phyloP scores from a whole-genome alignment of 2,797 vertebrate species.

The Distichodus sexfasciatus region DNA sequence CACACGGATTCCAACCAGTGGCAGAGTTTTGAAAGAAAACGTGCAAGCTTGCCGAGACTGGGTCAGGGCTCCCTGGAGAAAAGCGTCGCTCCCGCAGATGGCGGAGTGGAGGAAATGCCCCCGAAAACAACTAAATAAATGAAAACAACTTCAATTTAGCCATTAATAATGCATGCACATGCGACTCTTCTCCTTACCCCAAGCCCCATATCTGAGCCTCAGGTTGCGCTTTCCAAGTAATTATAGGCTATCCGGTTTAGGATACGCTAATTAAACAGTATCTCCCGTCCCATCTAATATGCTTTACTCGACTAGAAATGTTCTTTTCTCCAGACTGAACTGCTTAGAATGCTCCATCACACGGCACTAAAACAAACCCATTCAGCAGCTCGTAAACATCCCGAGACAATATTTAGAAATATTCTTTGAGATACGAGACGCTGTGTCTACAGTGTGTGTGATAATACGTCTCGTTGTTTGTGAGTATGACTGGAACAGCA shows the following conservation, averaged over 20 bases:
- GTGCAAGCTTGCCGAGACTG: conserved; percentile 9
- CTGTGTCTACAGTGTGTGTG: conserved; percentile 9
- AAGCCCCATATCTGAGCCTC: conserved; percentile 5
- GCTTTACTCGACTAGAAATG: not conserved
- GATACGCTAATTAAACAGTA: conserved; percentile 12
- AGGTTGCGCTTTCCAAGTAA: not conserved
- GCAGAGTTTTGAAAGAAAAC: not conserved
- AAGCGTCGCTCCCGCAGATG: conserved; percentile 16
- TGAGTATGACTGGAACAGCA: not conserved
- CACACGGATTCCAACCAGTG: not conserved
- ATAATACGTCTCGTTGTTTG: not conserved
- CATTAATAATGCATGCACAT: conserved; percentile 49
- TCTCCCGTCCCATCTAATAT: not conserved
- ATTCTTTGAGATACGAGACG: not conserved
- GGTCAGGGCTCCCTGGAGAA: conserved; percentile 28
- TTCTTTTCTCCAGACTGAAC: not conserved
- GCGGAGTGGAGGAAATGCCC: conserved; percentile 13
- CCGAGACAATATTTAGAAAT: conserved; percentile 11
- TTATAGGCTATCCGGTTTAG: not conserved
- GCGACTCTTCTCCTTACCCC: conserved; percentile 12
- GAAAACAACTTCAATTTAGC: conserved; percentile 39
- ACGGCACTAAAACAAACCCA: conserved; percentile 6
- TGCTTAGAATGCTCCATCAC: not conserved
- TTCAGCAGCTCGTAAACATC: not conserved
- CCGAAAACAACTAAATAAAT: conserved; percentile 44